Base-by-base conservation (phyloP, 2,888 invertebrate species). In the Alloscopus bannaensis region DNA sequence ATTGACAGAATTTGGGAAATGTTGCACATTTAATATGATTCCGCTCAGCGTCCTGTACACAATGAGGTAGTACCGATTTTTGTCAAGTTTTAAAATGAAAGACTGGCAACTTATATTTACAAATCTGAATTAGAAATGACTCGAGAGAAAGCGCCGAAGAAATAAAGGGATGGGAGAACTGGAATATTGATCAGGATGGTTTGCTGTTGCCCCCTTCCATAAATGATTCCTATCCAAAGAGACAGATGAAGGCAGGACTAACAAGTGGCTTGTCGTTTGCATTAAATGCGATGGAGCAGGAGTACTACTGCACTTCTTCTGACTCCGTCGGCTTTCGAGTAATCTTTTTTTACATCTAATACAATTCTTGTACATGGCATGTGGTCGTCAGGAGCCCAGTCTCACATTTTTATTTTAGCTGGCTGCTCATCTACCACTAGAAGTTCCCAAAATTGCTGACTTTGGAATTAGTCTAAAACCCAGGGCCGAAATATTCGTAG, bases 1-100 rank as follows among this genome's bases (percentile, higher is more conserved):
- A n/a, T n/a, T n/a, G n/a, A n/a, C 13, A 76, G 95, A 95, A 86
- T 95, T 95, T 87, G 95, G 95, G n/a, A 76, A 76, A 40, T 95
- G 95, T 87, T 95, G 95, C 87, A 93, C 94, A 0, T 95, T 95
- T 87, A 95, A 95, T 87, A 91, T 92, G n/a, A 91, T 95, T 3
- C 93, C 94, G 81, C 90, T 92, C 0, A 91, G 77, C 16, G 40
- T 83, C 2, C 73, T 84, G 4, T 77, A 70, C 31, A 64, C 69
- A 18, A 20, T 3, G 29, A 69, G 69, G 77, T 69, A 20, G n/a
- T 26, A n/a, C 8, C 11, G 18, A 22, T 40, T 36, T 26, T 47
- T n/a, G n/a, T n/a, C n/a, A n/a, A n/a, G n/a, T n/a, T 18, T 50
- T 16, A 50, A 11, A 50, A 16, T 8, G 18, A 26, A 24, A 26